These are phyloP conservation scores for Strix aluco DNA, from an alignment of 2,113 vertebrate species.

Conservation along the genomic window DNA sequence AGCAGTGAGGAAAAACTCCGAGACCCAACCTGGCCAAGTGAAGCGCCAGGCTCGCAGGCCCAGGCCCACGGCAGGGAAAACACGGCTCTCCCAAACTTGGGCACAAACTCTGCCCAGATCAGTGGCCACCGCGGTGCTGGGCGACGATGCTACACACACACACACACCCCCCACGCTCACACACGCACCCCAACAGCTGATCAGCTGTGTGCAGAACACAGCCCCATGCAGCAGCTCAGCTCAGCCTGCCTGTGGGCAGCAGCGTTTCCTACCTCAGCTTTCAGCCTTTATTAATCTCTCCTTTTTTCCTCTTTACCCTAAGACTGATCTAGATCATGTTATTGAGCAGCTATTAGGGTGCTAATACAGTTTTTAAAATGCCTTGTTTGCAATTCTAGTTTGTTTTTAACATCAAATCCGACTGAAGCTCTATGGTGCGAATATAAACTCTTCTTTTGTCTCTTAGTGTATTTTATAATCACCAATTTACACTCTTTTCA, in stretches of 20 bases:
- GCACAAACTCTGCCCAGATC: background rate
- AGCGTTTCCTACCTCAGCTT: background rate
- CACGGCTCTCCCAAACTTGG: background rate
- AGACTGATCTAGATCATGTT: background rate
- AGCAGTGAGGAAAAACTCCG: rapidly evolving
- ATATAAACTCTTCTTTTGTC: background rate
- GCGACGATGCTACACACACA: background rate
- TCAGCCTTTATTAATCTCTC: background rate
- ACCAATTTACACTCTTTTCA: background rate
- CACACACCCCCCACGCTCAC: too few species aligned
- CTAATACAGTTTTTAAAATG: background rate
- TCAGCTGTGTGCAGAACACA: background rate
- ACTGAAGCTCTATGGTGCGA: background rate
- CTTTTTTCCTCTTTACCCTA: background rate
- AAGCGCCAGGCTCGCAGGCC: background rate
- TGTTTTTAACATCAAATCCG: background rate
- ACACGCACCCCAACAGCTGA: background rate
- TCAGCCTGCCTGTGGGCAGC: background rate
- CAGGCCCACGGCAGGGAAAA: rapidly evolving
- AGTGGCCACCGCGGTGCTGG: rapidly evolving
- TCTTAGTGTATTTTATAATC: background rate
- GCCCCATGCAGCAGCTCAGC: background rate
- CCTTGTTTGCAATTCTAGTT: too few species aligned
- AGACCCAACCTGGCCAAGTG: background rate
- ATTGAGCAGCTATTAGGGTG: background rate